Evolutionary conservation across 2,797 vertebrate genomes (phyloP), one percentile per base, ranked within the genome.

Genomic region (Semaprochilodus insignis): DNA sequence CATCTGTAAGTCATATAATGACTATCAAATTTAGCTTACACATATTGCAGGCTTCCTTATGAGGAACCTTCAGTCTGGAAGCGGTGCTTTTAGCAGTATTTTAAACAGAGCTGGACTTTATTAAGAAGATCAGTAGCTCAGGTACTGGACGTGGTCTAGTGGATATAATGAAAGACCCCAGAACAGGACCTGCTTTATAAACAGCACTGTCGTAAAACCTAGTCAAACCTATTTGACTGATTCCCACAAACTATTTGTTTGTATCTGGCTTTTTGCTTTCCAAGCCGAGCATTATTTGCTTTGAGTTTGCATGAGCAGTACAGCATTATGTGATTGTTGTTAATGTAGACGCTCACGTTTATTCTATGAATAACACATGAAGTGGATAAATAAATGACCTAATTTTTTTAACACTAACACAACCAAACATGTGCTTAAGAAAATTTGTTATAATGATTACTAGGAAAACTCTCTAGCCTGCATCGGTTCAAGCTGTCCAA

Each of bases 181-280:
- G 4, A 25, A 25, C 44, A 23, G 13, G 23, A 2, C n/a, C n/a
- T 51, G 10, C 40, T 23, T 48, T 19, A 31, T 36, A 34, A 10
- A 36, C 3, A 17, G 16, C 25, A 13, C 4, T 65, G 63, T 15
- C 34, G 34, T 2, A 31, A 70, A 71, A 71, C 44, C 44, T 7
- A 54, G 23, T 72, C 16, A 72, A 70, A 52, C 54, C 51, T 14
- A 23, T 71, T 51, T 71, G 67, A 25, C 21, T 71, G 70, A 54
- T 52, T 57, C 1, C 16, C 55, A 2, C n/a, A n/a, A 21, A 10
- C 51, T 31, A 72, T 72, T 72, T 72, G 70, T 27, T 19, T 72
- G 16, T 23, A 2, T 54, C 70, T 72, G 17, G 70, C 23, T 72
- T 72, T 71, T 27, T 51, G 23, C 23, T 48, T 71, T 27, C 51